Evolutionary conservation across 30 jellyfish, hydroid and myxozoan species (phyloP).

Genomic region (Hydra vulgaris): DNA sequence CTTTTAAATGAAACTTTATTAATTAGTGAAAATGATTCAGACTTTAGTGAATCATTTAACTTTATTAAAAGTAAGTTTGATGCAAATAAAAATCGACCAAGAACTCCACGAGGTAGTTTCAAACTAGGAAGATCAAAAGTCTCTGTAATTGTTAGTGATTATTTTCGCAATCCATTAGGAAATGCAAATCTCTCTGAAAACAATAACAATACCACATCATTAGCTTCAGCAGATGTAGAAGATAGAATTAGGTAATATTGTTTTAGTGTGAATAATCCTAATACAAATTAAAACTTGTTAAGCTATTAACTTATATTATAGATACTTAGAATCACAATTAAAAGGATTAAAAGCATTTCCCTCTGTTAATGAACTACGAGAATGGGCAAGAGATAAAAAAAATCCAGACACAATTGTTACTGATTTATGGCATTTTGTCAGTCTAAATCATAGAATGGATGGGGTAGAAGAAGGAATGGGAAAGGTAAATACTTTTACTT

Average conservation of each 20-base stretch:
- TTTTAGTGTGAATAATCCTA: too few relatives aligned
- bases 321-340: conserved; percentile 14
- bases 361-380: conserved; percentile 20
- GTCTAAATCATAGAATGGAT: conserved; percentile 21
- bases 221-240: conserved; percentile 13
- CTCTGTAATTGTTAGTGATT: conserved; percentile 19
- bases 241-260: conserved; percentile 17
- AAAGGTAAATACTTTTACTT: too few relatives aligned
- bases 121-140: conserved; percentile 18
- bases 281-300: too few relatives aligned
- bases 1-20: background rate
- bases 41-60: conserved; percentile 9
- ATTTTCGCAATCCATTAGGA: conserved; percentile 22
- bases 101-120: conserved; percentile 13
- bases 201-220: background rate
- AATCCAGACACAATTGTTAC: conserved; percentile 27
- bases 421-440: conserved; percentile 27
- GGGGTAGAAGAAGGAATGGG: conserved; percentile 28
- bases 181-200: background rate
- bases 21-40: conserved; percentile 10
- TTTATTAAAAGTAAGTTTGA: conserved; percentile 14
- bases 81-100: conserved; percentile 9
- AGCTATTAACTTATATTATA: too few relatives aligned
- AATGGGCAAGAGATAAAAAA: conserved; percentile 18
- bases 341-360: conserved; percentile 16